Percentiles rank a stretch among this genome's conserved stretches.
Evolutionary conservation across 2,797 vertebrate genomes (phyloP).

Genomic region (Myotis myotis): DNA sequence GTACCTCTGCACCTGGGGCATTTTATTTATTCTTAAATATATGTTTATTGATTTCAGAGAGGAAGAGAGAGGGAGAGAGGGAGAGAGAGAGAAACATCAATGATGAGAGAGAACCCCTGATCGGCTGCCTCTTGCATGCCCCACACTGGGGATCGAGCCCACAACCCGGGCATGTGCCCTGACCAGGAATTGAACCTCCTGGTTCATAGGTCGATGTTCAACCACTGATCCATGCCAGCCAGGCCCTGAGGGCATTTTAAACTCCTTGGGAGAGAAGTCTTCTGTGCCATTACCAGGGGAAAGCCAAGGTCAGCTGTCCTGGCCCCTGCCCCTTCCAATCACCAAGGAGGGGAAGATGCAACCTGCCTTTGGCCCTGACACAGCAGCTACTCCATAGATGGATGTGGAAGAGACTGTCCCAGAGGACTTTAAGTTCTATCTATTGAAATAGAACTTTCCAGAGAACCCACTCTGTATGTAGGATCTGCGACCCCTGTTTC

Average conservation of each 20-base stretch:
- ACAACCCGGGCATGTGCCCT: too few species aligned
- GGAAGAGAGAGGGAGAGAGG: too few species aligned
- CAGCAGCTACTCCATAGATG: neutral
- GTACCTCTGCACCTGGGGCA: neutral
- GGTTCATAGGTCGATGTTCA: too few species aligned
- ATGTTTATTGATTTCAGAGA: too few species aligned
- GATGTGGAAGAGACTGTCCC: neutral
- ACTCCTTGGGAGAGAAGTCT: neutral
- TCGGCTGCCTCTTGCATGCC: too few species aligned
- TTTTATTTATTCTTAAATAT: neutral
- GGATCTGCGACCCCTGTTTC: neutral
- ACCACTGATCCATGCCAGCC: too few species aligned
- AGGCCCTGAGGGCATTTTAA: too few species aligned
- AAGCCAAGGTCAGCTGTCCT: too few species aligned
- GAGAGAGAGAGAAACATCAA: too few species aligned
- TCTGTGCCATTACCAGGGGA: neutral
- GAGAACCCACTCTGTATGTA: neutral
- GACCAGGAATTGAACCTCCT: too few species aligned
- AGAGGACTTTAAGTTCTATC: neutral
- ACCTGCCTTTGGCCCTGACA: accelerated
- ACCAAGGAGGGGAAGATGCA: neutral
- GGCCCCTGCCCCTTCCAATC: neutral
- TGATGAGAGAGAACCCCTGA: too few species aligned
- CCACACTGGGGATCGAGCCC: too few species aligned
- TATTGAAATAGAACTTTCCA: neutral